These are phyloP conservation scores for Callospermophilus lateralis DNA, from an alignment of 2,113 vertebrate genomes.

Conservation along the genomic window DNA sequence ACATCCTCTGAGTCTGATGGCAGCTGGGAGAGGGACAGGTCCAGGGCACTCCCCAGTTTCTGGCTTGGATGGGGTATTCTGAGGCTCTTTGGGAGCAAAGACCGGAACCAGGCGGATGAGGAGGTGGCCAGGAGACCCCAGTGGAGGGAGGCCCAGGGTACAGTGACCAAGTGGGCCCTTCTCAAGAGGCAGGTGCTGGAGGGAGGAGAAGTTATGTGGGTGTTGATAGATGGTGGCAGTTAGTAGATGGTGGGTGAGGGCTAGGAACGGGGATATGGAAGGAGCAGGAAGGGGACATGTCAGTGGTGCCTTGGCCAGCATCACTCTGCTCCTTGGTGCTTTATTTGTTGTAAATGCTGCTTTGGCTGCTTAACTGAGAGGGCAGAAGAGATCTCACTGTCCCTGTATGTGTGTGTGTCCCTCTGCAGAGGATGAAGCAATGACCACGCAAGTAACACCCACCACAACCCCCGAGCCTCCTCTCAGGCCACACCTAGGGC, in stretches of 20 bases:
- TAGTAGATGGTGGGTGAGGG: rapidly evolving
- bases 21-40: background rate
- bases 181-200: background rate
- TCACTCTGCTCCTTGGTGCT: background rate
- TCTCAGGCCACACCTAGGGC: conserved; percentile 45
- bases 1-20: background rate
- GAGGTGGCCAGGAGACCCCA: background rate
- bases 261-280: background rate
- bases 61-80: background rate
- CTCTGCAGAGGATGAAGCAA: background rate
- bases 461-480: background rate
- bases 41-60: background rate
- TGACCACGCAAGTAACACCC: background rate
- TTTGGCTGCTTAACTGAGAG: background rate
- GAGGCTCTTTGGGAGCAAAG: background rate
- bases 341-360: background rate
- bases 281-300: background rate
- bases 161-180: rapidly evolving
- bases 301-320: rapidly evolving
- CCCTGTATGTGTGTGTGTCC: background rate
- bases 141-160: background rate
- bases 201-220: no score
- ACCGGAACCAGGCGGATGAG: background rate
- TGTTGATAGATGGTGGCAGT: no score
- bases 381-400: background rate